Evolutionary conservation across 2,888 invertebrate species (phyloP), one percentile per base, ranked within the genome.

Genomic region (Congeria kusceri): DNA sequence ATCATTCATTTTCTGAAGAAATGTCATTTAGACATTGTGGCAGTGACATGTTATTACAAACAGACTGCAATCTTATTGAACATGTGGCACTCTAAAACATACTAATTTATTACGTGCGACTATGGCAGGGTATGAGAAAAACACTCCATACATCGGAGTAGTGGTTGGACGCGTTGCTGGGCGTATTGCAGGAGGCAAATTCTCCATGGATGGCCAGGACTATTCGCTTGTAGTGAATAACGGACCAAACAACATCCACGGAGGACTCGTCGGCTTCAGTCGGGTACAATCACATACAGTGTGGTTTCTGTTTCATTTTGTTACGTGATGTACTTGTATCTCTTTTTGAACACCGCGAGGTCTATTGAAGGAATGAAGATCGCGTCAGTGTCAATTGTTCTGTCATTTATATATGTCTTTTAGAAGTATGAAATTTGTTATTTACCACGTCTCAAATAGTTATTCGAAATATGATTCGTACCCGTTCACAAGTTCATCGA

Each of bases 141-240:
- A 91, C 32, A 64, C 80, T 91, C 96, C 96, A 0, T 98, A 97
- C 91, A 97, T 98, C 90, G 98, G 98, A 13, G 96, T 96, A 0
- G 96, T 97, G 0, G 95, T 98, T 72, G 98, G 98, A 0, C 95
- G 98, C 59, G 96, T 97, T 13, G 97, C 97, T 0, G 98, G 98
- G 93, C 95, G 94, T 61, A 92, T 98, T 75, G 95, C 95, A 0
- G 95, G 96, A 25, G 97, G 96, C 0, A 95, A 95, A 79, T 96
- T 98, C 92, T 92, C 92, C 2, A 94, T 98, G 1, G 95, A 96
- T 59, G 96, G 96, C 0, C 94, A 95, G 69, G 94, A 95, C 65
- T 96, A 96, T 91, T 94, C 96, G 87, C 94, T 98, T n/a, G 95
- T 95, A 0, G 95, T 95, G 47, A 98, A 98, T 92, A 94, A 95